A percentile compares a stretch with the other conserved stretches of the same genome.
phyloP scores from a whole-genome alignment of 2,797 vertebrate genomes.

The Thunnus albacares region DNA sequence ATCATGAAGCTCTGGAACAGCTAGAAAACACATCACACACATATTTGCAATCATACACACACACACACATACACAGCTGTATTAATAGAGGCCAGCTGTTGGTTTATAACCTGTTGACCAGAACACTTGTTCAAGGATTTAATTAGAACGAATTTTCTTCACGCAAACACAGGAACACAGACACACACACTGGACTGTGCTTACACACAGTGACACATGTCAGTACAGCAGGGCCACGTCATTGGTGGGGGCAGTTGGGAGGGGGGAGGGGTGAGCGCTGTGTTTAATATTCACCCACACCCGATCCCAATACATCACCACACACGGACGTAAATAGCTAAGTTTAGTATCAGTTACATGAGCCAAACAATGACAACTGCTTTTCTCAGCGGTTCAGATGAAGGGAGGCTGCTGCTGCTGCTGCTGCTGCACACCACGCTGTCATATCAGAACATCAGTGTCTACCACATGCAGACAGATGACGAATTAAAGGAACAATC shows the following conservation, averaged over 20 bases:
- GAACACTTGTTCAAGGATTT: constrained; percentile 34
- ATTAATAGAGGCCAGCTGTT: constrained; percentile 58
- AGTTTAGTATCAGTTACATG: not conserved
- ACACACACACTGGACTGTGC: not conserved
- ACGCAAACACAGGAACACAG: constrained; percentile 4
- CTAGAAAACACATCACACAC: constrained; percentile 15
- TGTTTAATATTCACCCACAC: constrained; percentile 3
- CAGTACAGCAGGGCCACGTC: not conserved
- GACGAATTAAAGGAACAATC: no score
- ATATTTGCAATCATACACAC: not conserved
- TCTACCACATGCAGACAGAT: no score
- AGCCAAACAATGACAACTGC: constrained; percentile 9
- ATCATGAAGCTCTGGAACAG: constrained; percentile 36
- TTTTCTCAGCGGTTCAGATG: constrained; percentile 1
- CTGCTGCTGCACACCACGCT: constrained; percentile 1
- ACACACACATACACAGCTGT: constrained; percentile 14
- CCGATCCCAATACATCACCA: not conserved
- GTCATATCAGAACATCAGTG: not conserved
- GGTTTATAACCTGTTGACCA: constrained; percentile 27
- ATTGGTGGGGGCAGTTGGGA: not conserved
- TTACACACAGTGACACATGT: not conserved
- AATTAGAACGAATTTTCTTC: constrained; percentile 9
- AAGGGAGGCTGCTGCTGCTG: constrained; percentile 11
- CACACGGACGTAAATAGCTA: not conserved
- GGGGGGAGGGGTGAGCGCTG: no score